Conservation (phyloP, 2,797 vertebrate species). For the Pterois miles region DNA sequence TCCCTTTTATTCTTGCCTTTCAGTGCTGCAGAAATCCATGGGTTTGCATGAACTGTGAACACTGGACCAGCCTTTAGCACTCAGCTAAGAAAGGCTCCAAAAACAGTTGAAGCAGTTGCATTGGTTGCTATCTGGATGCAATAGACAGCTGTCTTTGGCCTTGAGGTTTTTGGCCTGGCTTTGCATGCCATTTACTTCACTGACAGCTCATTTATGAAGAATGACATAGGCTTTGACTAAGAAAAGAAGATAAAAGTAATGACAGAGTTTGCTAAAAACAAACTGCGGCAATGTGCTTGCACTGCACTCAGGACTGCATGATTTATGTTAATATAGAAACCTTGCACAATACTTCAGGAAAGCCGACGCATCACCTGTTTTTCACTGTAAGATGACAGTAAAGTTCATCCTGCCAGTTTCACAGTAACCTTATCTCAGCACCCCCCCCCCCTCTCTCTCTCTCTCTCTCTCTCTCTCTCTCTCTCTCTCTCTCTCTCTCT, state of each 20-base stretch:
- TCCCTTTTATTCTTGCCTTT: not conserved
- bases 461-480: not conserved
- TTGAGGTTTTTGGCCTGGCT: not conserved
- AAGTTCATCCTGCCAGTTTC: not conserved
- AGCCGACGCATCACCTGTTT: conserved; percentile 2
- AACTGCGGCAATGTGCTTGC: not conserved
- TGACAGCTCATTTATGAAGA: not conserved
- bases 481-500: not conserved
- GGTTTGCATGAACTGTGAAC: not conserved
- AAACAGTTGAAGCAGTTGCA: not conserved
- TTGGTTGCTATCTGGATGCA: not conserved
- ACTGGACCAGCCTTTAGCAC: not conserved
- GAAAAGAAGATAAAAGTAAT: not conserved
- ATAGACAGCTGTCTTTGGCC: not conserved
- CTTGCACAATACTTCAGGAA: not conserved
- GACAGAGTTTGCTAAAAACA: not conserved
- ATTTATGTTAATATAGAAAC: not conserved
- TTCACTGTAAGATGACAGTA: not conserved
- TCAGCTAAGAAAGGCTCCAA: too few relatives aligned
- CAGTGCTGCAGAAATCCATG: not conserved
- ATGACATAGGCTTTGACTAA: not conserved
- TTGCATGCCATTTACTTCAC: not conserved
- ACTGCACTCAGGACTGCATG: not conserved
- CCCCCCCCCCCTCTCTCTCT: not conserved
- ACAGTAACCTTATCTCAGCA: not conserved